These are phyloP conservation scores for Philhelius pedissequus DNA, from an alignment of 2,888 invertebrate species.

Conservation along the genomic window DNA sequence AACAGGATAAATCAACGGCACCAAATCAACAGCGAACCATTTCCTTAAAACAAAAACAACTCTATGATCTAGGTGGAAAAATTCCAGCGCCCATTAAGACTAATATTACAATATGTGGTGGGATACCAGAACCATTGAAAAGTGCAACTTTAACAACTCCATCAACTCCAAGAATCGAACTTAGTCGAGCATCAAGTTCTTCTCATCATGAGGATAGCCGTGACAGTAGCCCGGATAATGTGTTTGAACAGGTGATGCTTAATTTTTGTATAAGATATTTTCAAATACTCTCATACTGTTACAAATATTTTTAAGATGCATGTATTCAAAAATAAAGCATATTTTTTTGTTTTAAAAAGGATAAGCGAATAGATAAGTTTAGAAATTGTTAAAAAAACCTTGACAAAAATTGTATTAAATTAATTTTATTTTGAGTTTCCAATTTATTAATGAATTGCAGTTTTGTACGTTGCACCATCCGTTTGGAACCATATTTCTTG, in stretches of 20 bases:
- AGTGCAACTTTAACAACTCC: slow-evolving; percentile 81
- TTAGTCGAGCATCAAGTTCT: slow-evolving; percentile 92
- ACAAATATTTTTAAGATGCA: no score
- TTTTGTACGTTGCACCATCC: no score
- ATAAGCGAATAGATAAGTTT: no score
- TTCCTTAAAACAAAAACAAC: slow-evolving; percentile 70
- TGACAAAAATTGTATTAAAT: no score
- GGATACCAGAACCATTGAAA: slow-evolving; percentile 70
- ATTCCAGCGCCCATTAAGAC: slow-evolving; percentile 78
- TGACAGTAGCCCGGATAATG: slow-evolving; percentile 91
- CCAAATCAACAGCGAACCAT: slow-evolving; percentile 55
- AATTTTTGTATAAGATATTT: no score
- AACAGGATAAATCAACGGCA: background rate
- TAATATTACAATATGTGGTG: slow-evolving; percentile 74
- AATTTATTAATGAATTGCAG: no score
- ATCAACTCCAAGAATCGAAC: slow-evolving; percentile 91
- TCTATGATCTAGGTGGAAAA: slow-evolving; percentile 69
- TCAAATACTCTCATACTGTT: no score
- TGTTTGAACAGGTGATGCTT: slow-evolving; percentile 84
- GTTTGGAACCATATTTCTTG: no score
- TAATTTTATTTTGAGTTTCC: no score
- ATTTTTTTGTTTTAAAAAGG: no score
- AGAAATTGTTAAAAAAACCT: no score
- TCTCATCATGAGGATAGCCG: slow-evolving; percentile 90
- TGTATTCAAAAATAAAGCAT: no score